Conservation (phyloP, 1,140 invertebrate genomes). For the Drosophila rhopaloa region DNA sequence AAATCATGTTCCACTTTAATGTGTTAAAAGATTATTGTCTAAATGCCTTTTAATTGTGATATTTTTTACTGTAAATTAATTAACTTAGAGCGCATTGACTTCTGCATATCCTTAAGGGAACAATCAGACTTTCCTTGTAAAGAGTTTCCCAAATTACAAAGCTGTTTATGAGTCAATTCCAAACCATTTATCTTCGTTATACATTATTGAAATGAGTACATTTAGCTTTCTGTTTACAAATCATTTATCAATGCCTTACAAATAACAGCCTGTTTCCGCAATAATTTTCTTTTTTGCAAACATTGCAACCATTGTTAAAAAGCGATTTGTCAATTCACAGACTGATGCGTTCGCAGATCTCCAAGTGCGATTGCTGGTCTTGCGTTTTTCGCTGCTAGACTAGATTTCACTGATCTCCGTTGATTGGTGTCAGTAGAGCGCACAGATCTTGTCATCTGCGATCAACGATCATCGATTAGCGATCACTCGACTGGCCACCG, state of each 20-base stretch:
- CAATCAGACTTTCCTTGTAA: not conserved
- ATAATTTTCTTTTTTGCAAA: constrained; percentile 20
- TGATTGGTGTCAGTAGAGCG: constrained; percentile 55
- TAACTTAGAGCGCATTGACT: no score
- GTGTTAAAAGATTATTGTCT: no score
- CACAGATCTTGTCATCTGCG: constrained; percentile 40
- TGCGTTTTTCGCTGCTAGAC: constrained; percentile 2
- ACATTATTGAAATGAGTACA: not conserved
- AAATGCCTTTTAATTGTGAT: no score
- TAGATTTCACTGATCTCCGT: constrained; percentile 20
- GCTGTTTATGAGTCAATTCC: not conserved
- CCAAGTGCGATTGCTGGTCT: constrained; percentile 7
- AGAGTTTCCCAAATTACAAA: not conserved
- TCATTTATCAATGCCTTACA: not conserved
- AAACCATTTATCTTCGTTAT: not conserved
- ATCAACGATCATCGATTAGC: constrained; percentile 55
- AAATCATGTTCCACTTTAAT: no score
- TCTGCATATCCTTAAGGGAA: no score
- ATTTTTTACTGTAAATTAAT: no score
- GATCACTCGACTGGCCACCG: constrained; percentile 33
- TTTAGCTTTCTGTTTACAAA: constrained; percentile 5
- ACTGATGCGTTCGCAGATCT: constrained; percentile 3
- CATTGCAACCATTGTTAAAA: constrained; percentile 13
- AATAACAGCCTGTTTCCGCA: not conserved
- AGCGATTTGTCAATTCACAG: constrained; percentile 18